Percentiles rank a stretch among this genome's conserved stretches.
Evolutionary conservation across 2,113 vertebrate species (phyloP).

Genomic region (Genyomyrus donnyi): DNA sequence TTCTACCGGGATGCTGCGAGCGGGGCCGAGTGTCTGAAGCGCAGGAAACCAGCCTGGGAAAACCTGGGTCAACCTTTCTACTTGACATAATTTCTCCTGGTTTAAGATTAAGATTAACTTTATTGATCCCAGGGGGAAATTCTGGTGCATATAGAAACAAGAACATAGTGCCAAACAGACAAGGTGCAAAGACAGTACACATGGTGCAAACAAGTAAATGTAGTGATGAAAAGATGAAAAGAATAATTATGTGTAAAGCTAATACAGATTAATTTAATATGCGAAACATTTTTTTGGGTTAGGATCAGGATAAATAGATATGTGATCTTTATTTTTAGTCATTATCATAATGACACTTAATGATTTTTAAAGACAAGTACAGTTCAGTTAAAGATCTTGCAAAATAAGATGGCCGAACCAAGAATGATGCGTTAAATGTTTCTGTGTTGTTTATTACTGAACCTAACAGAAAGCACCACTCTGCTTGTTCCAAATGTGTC

Average conservation of each 20-base stretch:
- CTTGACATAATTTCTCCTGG: neutral
- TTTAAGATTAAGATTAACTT: neutral
- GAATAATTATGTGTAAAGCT: neutral
- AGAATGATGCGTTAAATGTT: neutral
- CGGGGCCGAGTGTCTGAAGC: neutral
- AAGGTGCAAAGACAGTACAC: neutral
- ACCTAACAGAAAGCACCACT: neutral
- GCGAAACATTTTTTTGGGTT: neutral
- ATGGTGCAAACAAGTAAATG: neutral
- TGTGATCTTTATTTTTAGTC: neutral
- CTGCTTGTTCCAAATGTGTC: neutral
- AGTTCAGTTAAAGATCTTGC: neutral
- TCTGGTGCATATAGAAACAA: neutral
- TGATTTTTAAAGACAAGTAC: neutral
- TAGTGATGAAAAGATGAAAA: neutral
- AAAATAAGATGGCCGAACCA: neutral
- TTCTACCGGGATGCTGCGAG: neutral
- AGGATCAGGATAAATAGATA: neutral
- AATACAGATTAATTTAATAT: neutral
- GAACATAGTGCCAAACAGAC: neutral
- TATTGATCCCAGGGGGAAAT: neutral
- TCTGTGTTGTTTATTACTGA: neutral
- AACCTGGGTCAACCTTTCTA: neutral
- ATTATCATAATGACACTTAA: neutral
- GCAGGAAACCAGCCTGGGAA: neutral